Evolutionary conservation across 2,113 vertebrate genomes (phyloP), one percentile per base, ranked within the genome.

Genomic region (Phrynosoma platyrhinos): DNA sequence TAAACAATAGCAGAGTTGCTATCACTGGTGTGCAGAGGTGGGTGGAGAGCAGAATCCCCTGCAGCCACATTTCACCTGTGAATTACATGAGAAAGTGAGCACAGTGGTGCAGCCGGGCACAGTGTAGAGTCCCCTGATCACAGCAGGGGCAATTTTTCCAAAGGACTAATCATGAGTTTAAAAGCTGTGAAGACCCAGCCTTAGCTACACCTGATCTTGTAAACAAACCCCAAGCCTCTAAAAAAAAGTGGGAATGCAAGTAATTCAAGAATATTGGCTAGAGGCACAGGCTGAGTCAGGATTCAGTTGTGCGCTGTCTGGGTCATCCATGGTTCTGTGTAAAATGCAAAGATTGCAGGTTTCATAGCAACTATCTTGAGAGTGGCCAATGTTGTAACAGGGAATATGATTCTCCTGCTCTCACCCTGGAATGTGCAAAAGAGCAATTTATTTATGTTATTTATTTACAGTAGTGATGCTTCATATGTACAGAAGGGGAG

Each of bases 1-100:
- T 14, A 85, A 76, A 85, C 36, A n/a, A 76, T 16, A 76, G 55
- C 14, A 20, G 72, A 85, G 36, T 77, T 76, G 72, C 16, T 76
- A 42, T 42, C 72, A 40, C 32, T 58, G 32, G 36, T 36, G 55
- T 58, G 32, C 23, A 84, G 71, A 85, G 21, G n/a, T 27, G 32
- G 32, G 23, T 40, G n/a, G 52, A 75, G 32, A 6, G 83, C 83
- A 58, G 69, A 75, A 47, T 21, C 36, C 71, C 55, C 83, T 85
- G 32, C 83, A 85, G 55, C 72, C 55, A 42, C 53, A 76, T 40
- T 53, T 40, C 53, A 76, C 83, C 36, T 75, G 58, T 25, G 32
- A 75, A 84, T 58, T 84, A 58, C 40, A 76, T 23, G 25, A 64
- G 23, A 77, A 85, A 77, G 16, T 64, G 74, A 85, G 36, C 72